These are phyloP conservation scores for Cynocephalus volans DNA, from an alignment of 2,113 vertebrate genomes.

Conservation along the genomic window DNA sequence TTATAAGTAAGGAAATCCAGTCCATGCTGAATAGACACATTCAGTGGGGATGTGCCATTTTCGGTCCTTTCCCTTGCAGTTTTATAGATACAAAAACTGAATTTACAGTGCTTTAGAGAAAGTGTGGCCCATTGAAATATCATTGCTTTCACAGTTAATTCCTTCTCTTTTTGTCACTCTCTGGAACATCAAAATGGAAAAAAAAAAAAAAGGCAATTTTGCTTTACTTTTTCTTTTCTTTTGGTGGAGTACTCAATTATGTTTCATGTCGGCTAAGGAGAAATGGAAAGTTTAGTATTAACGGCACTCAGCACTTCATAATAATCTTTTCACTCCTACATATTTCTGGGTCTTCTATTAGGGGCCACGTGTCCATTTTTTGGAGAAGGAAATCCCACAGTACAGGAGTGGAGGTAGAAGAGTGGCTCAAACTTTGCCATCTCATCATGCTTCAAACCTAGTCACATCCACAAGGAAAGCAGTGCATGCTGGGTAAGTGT, in stretches of 20 bases:
- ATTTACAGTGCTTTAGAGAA: constrained; percentile 60
- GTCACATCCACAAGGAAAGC: background rate
- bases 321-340: background rate
- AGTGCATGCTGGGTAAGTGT: background rate
- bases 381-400: background rate
- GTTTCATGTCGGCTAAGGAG: background rate
- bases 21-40: background rate
- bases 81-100: constrained; percentile 47
- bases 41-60: constrained; percentile 30
- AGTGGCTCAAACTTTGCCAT: background rate
- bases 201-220: background rate
- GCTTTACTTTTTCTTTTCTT: constrained; percentile 16
- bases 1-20: background rate
- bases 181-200: constrained; percentile 14
- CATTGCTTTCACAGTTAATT: constrained; percentile 54
- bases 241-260: constrained; percentile 43
- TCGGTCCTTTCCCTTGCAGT: background rate
- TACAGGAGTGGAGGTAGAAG: background rate
- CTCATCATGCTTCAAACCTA: background rate
- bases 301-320: background rate
- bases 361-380: background rate
- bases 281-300: constrained; percentile 28
- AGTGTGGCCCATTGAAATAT: constrained; percentile 33
- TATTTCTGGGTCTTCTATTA: background rate
- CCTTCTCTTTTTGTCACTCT: constrained; percentile 7